Evolutionary conservation across 2,797 vertebrate species (phyloP), one percentile per base, ranked within the genome.

Genomic region (Neosilurus hyrtlii): DNA sequence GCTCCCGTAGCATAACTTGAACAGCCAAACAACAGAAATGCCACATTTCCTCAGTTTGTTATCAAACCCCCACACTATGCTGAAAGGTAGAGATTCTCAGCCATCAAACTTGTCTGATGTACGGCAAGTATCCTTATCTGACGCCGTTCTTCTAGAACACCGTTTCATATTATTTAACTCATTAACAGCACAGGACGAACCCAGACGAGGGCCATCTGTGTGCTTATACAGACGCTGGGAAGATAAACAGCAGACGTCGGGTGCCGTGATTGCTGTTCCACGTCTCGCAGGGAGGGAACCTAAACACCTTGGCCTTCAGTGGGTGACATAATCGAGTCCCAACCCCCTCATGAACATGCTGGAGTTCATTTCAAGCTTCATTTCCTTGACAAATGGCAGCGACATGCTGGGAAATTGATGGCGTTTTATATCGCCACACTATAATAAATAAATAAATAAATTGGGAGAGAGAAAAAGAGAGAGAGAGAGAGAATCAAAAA

Each of bases 341-440:
- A 43, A 43, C 37, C 51, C 43, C 18, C 57, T 70, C 72, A 49
- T 43, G 37, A 43, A 30, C 62, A 61, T 43, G 35, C 57, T 24
- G 15, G 73, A 85, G 16, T 80, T 87, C 16, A 77, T 88, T 85
- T 88, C 82, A 86, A 80, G 80, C 75, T 85, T 78, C 18, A 86
- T 87, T 86, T 86, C 68, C 81, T 84, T 88, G 72, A 75, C 59
- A 80, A 82, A 82, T 79, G 24, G 74, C 37, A 67, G 12, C 8
- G 49, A 71, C 62, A 68, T 26, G 51, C 68, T 54, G 74, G 43
- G 73, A 71, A 66, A 85, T 9, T 68, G 62, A 84, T 70, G 63
- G 82, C 9, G 22, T 77, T 83, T 61, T 67, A 30, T 61, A 78
- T n/a, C 7, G 65, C 22, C n/a, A 63, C 15, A 7, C 14, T 66